Evolutionary conservation across 2,888 invertebrate genomes (phyloP).

Genomic region (Xylota segnis): DNA sequence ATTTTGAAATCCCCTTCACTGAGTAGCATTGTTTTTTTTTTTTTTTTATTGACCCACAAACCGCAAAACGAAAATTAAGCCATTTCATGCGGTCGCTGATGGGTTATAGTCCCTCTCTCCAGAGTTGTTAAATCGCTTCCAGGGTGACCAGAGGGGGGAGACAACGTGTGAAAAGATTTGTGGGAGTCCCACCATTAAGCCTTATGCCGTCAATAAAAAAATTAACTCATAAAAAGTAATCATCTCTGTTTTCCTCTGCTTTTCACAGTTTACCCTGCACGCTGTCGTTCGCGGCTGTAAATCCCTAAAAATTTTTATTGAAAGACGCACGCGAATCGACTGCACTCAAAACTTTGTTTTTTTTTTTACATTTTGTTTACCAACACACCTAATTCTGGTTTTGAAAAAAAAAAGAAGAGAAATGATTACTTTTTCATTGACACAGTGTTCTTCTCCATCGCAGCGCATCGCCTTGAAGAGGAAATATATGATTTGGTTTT

Average conservation of each 20-base stretch:
- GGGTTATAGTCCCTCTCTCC: neutral
- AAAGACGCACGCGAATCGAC: constrained; percentile 10
- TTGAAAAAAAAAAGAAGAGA: neutral
- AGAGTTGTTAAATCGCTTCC: neutral
- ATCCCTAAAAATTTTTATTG: neutral
- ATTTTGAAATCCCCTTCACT: too few relatives aligned
- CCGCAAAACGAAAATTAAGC: constrained; percentile 15
- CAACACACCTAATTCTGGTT: neutral
- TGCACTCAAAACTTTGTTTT: constrained; percentile 7
- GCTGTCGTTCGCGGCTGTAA: constrained; percentile 9
- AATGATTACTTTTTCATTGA: constrained; percentile 15
- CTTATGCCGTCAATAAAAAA: constrained; percentile 28
- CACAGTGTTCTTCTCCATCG: too few relatives aligned
- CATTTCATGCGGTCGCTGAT: constrained; percentile 15
- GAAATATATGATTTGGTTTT: constrained; percentile 4
- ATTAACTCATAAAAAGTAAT: constrained; percentile 35
- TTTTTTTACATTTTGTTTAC: neutral
- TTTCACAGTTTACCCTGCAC: constrained; percentile 3
- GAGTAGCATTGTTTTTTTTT: neutral
- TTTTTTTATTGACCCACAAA: constrained; percentile 19
- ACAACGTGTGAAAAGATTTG: constrained; percentile 34
- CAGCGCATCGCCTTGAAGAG: neutral
- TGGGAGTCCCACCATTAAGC: constrained; percentile 29
- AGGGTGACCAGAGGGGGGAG: too few relatives aligned
- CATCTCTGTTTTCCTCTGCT: neutral